phyloP scores from a whole-genome alignment of 2,888 invertebrate genomes.

The Mythimna lalbum region DNA sequence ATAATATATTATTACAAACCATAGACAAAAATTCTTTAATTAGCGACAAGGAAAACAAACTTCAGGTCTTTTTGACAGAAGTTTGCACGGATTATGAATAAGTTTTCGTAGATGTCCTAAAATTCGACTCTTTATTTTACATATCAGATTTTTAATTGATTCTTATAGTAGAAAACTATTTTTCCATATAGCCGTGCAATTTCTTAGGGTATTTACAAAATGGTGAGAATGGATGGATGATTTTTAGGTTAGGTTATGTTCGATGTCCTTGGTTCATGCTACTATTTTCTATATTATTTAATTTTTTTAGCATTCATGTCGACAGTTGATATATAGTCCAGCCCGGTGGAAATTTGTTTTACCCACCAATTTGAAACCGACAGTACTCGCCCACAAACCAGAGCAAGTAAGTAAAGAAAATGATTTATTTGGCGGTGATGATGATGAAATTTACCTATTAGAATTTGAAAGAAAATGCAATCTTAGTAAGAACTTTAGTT shows the following conservation, averaged over 20 bases:
- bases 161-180: constrained; percentile 55
- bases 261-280: constrained; percentile 70
- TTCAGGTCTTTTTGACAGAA: constrained; percentile 74
- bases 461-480: neutral
- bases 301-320: constrained; percentile 83
- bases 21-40: constrained; percentile 28
- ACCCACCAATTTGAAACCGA: constrained; percentile 81
- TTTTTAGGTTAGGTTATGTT: constrained; percentile 79
- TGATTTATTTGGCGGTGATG: constrained; percentile 1
- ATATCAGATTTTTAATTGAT: constrained; percentile 66
- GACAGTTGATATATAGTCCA: constrained; percentile 84
- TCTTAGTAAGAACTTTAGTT: neutral
- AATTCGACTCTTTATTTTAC: constrained; percentile 72
- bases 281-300: constrained; percentile 58
- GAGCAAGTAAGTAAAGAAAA: constrained; percentile 77
- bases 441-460: constrained; percentile 28
- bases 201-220: constrained; percentile 66
- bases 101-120: constrained; percentile 74
- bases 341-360: constrained; percentile 86
- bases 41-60: constrained; percentile 39
- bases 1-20: rapidly evolving
- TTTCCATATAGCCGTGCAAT: constrained; percentile 58
- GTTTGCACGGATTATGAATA: constrained; percentile 77
- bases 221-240: constrained; percentile 69
- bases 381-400: constrained; percentile 75